Evolutionary conservation across 2,797 vertebrate species (phyloP), one percentile per base, ranked within the genome.

Genomic region (Takifugu ocellatus): DNA sequence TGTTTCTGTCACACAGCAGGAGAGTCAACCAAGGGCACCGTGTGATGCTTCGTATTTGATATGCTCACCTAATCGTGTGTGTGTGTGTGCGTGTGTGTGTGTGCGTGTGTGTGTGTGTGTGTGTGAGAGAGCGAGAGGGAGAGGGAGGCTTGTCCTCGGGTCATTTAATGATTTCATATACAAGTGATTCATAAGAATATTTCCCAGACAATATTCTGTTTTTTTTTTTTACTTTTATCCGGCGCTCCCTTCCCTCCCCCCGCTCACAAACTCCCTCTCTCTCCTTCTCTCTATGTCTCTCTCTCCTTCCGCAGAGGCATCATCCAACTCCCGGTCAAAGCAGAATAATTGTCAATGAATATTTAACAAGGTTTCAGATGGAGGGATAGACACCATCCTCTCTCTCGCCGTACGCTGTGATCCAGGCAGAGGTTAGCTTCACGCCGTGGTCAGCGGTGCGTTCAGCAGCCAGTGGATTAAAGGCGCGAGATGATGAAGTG

Each of bases 311-410:
- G 70, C 77, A 60, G 68, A 11, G 63, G 79, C 80, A 78, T 75
- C 80, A 76, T 76, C 84, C 87, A 88, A 85, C 85, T 88, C 88
- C 86, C 86, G 86, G 88, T 92, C 91, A 90, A 87, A 87, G 86
- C 84, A 64, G 87, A 90, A 91, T 92, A 91, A 92, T 92, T 92
- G 91, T 92, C 91, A 92, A 92, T 92, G 90, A 92, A 92, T 92
- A 91, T 92, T 92, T 92, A 92, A 91, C 89, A 88, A 88, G 89
- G 84, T 83, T 88, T 90, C 87, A 84, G 89, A 88, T 87, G 87
- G 83, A 85, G 84, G 89, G 89, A 89, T 85, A 84, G 88, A 85
- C 88, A 84, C 82, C 79, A 67, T 72, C 74, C 77, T 57, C 77
- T 56, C 79, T 56, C 68, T 47, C 60, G 17, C 51, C 5, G 25